phyloP scores from a whole-genome alignment of 2,113 vertebrate genomes.

The Nannobrachium achirus region DNA sequence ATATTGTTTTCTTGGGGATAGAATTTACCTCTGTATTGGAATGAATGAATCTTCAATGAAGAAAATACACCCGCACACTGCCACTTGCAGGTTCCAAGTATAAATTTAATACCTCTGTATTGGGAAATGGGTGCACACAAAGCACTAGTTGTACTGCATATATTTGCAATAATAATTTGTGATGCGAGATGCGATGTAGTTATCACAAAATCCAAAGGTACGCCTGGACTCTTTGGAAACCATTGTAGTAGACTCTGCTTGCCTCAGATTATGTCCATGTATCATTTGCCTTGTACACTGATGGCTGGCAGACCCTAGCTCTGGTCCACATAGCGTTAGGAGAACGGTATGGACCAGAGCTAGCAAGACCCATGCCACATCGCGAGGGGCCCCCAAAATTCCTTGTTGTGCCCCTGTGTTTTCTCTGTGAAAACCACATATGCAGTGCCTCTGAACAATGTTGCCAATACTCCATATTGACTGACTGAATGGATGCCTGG shows the following conservation, averaged over 20 bases:
- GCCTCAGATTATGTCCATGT: conserved; percentile 18
- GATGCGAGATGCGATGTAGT: no score
- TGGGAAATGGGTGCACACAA: no score
- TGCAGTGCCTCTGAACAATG: conserved; percentile 66
- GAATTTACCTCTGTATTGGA: no score
- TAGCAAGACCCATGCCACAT: not conserved
- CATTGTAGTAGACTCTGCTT: not conserved
- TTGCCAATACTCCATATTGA: conserved; percentile 59
- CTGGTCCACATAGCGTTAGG: not conserved
- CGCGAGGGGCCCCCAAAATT: conserved; percentile 23
- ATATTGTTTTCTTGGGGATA: no score
- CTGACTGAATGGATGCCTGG: conserved; percentile 44
- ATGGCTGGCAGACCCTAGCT: not conserved
- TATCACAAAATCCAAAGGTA: no score
- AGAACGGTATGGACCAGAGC: conserved; percentile 20
- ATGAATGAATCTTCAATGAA: no score
- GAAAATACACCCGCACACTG: no score
- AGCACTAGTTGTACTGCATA: no score
- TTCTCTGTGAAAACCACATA: conserved; percentile 55
- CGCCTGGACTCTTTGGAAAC: no score
- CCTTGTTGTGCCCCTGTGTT: conserved; percentile 27
- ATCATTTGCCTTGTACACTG: conserved; percentile 22
- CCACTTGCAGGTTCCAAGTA: no score
- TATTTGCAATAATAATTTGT: no score
- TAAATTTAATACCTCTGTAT: no score